A percentile compares a stretch with the other conserved stretches of the same genome.
phyloP scores from a whole-genome alignment of 2,113 vertebrate genomes.

The Pseudorasbora parva region DNA sequence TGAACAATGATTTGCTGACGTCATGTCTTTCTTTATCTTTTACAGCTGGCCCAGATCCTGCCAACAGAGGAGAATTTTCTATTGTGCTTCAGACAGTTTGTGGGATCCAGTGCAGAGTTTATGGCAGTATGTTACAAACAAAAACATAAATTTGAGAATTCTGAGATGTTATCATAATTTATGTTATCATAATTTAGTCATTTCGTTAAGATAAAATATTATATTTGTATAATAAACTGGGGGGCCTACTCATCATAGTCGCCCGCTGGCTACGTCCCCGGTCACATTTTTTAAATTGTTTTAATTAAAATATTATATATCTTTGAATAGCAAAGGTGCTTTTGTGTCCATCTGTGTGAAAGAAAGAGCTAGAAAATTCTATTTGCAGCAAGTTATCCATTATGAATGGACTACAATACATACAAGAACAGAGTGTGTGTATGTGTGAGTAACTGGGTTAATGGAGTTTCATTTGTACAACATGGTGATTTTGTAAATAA shows the following conservation, averaged over 20 bases:
- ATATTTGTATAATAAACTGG: too few relatives aligned
- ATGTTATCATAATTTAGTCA: too few relatives aligned
- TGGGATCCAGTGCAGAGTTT: slow-evolving; percentile 91
- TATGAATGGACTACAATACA: slow-evolving; percentile 71
- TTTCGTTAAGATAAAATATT: too few relatives aligned
- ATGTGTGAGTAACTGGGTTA: slow-evolving; percentile 51
- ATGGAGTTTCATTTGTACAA: slow-evolving; percentile 31
- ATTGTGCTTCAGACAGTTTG: slow-evolving; percentile 92
- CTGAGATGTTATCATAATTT: too few relatives aligned
- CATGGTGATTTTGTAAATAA: slow-evolving; percentile 40
- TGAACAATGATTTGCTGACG: background rate
- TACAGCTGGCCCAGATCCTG: slow-evolving; percentile 92
- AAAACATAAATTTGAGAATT: background rate
- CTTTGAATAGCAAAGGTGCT: slow-evolving; percentile 38
- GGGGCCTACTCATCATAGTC: too few relatives aligned
- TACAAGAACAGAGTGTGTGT: slow-evolving; percentile 57
- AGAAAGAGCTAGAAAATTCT: slow-evolving; percentile 46
- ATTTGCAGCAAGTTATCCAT: slow-evolving; percentile 76
- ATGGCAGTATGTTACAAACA: slow-evolving; percentile 84
- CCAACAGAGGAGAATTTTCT: slow-evolving; percentile 97
- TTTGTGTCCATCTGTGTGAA: slow-evolving; percentile 1
- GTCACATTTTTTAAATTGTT: background rate
- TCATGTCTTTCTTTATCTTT: slow-evolving; percentile 8
- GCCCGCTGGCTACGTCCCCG: too few relatives aligned
- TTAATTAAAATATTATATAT: background rate